phyloP scores from a whole-genome alignment of 2,797 vertebrate species.

The Echiichthys vipera region DNA sequence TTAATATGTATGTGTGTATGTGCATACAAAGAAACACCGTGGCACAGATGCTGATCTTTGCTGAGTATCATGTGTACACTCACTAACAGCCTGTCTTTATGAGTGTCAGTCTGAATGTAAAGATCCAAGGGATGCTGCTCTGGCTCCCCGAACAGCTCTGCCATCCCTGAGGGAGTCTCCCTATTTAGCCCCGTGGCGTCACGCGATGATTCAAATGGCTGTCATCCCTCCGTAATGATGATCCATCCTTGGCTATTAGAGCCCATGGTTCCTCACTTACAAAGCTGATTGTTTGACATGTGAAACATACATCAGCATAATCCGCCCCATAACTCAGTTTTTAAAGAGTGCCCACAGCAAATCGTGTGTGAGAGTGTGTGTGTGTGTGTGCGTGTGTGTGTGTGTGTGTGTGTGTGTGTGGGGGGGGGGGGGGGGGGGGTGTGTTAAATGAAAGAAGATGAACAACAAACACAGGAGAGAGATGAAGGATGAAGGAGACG shows the following conservation, averaged over 20 bases:
- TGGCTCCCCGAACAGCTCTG: slow-evolving; percentile 47
- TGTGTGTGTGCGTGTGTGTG: neutral
- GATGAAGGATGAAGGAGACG: neutral
- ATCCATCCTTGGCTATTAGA: slow-evolving; percentile 74
- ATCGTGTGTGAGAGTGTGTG: neutral
- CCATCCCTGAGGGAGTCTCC: slow-evolving; percentile 38
- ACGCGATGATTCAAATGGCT: slow-evolving; percentile 67
- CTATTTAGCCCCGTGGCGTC: slow-evolving; percentile 37
- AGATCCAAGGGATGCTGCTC: slow-evolving; percentile 23
- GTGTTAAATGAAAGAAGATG: no score
- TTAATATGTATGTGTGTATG: slow-evolving; percentile 33
- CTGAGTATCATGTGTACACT: slow-evolving; percentile 23
- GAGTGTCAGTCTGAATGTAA: slow-evolving; percentile 29
- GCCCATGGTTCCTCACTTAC: slow-evolving; percentile 70
- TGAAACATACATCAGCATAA: slow-evolving; percentile 75
- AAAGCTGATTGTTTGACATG: slow-evolving; percentile 75
- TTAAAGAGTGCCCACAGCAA: slow-evolving; percentile 47
- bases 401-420: neutral
- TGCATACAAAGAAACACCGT: slow-evolving; percentile 6
- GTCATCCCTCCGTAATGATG: slow-evolving; percentile 76
- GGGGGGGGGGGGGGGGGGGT: neutral
- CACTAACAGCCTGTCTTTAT: slow-evolving; percentile 32
- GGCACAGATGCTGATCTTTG: slow-evolving; percentile 3
- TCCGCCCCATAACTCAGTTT: slow-evolving; percentile 66
- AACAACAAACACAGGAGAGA: no score